phyloP scores from a whole-genome alignment of 2,113 vertebrate genomes.

The Tylochromis polylepis region DNA sequence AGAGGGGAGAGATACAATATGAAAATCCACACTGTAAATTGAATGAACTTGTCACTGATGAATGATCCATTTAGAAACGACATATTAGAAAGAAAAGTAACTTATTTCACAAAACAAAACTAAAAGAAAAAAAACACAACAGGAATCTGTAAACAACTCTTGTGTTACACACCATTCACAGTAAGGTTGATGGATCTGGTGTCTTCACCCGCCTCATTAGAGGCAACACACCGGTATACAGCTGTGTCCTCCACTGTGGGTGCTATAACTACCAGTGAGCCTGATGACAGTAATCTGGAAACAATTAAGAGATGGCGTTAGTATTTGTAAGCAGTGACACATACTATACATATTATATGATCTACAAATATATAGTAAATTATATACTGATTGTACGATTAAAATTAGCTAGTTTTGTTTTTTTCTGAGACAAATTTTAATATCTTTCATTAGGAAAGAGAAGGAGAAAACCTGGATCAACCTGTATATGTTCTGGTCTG shows the following conservation, averaged over 20 bases:
- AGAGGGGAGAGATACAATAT: not conserved
- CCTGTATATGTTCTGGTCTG: constrained; percentile 95
- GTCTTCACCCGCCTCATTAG: constrained; percentile 86
- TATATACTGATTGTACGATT: too few relatives aligned
- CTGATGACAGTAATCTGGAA: constrained; percentile 86
- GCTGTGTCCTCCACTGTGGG: constrained; percentile 90
- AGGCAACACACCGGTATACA: constrained; percentile 83
- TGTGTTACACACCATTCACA: constrained; percentile 80
- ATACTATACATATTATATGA: too few relatives aligned
- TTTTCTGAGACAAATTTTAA: not conserved
- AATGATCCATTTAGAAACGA: not conserved
- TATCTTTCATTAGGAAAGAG: constrained; percentile 21
- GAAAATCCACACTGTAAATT: not conserved
- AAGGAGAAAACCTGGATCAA: constrained; percentile 68
- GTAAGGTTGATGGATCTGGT: constrained; percentile 75
- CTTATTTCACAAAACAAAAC: not conserved
- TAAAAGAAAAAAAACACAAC: not conserved
- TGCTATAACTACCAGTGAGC: constrained; percentile 90
- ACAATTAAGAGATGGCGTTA: not conserved
- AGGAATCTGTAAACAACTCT: not conserved
- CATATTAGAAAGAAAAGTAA: not conserved
- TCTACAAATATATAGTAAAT: not conserved
- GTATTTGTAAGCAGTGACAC: not conserved
- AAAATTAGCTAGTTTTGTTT: not conserved
- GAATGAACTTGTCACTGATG: not conserved